A percentile compares a stretch with the other conserved stretches of the same genome.
These are phyloP conservation scores for Drosophila prosaltans DNA, from an alignment of 1,140 invertebrate species.

Conservation along the genomic window DNA sequence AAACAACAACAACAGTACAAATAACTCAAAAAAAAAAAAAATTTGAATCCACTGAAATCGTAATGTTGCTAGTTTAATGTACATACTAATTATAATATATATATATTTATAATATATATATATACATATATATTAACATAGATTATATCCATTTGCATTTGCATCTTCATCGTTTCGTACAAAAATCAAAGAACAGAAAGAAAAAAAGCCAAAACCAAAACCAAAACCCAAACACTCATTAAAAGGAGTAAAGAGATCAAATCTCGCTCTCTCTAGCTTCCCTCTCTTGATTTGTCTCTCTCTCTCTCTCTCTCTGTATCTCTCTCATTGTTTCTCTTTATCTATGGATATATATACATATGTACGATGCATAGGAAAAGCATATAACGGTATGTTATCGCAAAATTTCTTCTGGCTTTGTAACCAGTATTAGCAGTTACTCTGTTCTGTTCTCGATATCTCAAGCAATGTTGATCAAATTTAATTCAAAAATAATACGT, in stretches of 20 bases:
- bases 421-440: background rate
- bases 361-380: background rate
- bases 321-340: background rate
- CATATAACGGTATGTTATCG: too few relatives aligned
- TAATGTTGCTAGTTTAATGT: background rate
- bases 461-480: background rate
- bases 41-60: background rate
- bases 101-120: too few relatives aligned
- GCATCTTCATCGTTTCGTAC: slow-evolving; percentile 1
- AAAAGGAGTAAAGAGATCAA: background rate
- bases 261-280: background rate
- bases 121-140: background rate
- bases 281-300: background rate
- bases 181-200: background rate
- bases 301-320: background rate
- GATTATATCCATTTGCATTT: slow-evolving; percentile 1
- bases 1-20: slow-evolving; percentile 19
- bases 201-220: background rate
- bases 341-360: background rate
- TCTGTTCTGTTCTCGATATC: background rate
- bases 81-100: too few relatives aligned
- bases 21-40: background rate
- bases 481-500: slow-evolving; percentile 29
- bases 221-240: background rate
- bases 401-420: background rate